Base-by-base conservation (phyloP, 2,888 invertebrate genomes). In the Lasioglossum leucozonium region DNA sequence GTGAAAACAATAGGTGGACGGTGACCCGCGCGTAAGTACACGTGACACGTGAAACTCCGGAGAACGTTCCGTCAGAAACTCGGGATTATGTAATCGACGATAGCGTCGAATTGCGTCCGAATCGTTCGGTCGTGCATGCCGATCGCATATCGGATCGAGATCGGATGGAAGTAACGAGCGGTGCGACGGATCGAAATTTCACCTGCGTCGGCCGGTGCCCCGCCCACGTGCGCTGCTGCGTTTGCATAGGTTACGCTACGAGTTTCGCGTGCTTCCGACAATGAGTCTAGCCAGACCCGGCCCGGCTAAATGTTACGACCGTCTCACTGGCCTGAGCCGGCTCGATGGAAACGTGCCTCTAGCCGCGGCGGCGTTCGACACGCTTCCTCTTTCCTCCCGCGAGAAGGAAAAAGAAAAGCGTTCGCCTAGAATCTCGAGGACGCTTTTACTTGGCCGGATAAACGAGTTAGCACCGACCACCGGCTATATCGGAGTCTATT, bases 251-350 rank as follows among this genome's bases (percentile, higher is more conserved):
- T 62, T 77, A 69, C 34, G 44, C 51, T 10, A 3, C 10, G n/a
- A 51, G 55, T 84, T 77, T 69, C 72, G 83, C 82, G 40, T 73
- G 18, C 58, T 47, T 74, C 69, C 22, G 69, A 67, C 55, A 18
- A 65, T 37, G 67, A 11, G 73, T 47, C 34, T 34, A 37, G 44
- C 37, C 72, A 67, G n/a, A 26, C 40, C 40, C 37, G 42, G 51
- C 11, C 44, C 34, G 40, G 81, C 85, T 94, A 94, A 94, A 94
- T 94, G 94, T 94, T 94, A 94, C 93, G 90, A 81, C 93, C 92
- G 91, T 94, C 93, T 92, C 94, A 94, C 55, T 55, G 55, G 51
- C n/a, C 22, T 51, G 93, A 90, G 91, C 85, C 67, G 58, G 30
- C 79, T 81, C 44, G 55, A 51, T 67, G 37, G 62, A 73, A 79